phyloP scores from a whole-genome alignment of 1,140 invertebrate genomes.

The Drosophila virilis region DNA sequence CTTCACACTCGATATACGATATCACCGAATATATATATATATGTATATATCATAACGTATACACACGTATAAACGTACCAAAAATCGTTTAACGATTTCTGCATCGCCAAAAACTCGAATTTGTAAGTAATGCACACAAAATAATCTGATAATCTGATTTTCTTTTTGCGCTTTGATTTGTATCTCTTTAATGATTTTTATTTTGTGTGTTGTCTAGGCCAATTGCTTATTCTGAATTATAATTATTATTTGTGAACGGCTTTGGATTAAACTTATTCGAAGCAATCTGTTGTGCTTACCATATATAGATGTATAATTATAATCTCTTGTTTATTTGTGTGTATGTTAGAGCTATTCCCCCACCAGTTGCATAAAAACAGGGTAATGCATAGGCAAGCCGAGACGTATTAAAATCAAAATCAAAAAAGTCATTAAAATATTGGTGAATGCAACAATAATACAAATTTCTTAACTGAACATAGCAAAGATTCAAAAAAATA shows the following conservation, averaged over 20 bases:
- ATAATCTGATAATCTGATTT: slow-evolving; percentile 27
- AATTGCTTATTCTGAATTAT: not conserved
- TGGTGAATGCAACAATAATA: slow-evolving; percentile 36
- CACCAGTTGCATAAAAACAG: slow-evolving; percentile 26
- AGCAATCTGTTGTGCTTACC: slow-evolving; percentile 14
- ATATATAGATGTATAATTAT: slow-evolving; percentile 54
- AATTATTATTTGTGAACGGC: slow-evolving; percentile 16
- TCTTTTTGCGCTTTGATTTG: slow-evolving; percentile 38
- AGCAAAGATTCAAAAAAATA: slow-evolving; percentile 59
- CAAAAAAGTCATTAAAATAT: slow-evolving; percentile 28
- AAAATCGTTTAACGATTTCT: slow-evolving; percentile 27
- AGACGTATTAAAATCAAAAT: not conserved
- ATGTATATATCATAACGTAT: slow-evolving; percentile 2
- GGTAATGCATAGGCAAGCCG: slow-evolving; percentile 25
- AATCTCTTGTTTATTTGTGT: slow-evolving; percentile 19
- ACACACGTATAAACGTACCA: slow-evolving; percentile 4
- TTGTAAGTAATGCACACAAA: slow-evolving; percentile 73
- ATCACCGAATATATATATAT: slow-evolving; percentile 35
- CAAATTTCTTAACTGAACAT: slow-evolving; percentile 73
- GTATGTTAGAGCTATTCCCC: slow-evolving; percentile 35
- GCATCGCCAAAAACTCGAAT: slow-evolving; percentile 56
- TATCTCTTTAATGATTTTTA: slow-evolving; percentile 6
- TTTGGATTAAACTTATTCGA: slow-evolving; percentile 36
- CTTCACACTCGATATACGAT: slow-evolving; percentile 43
- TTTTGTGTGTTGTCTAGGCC: slow-evolving; percentile 42